phyloP scores from a whole-genome alignment of 2,797 vertebrate genomes.

The Babyrousa celebensis region DNA sequence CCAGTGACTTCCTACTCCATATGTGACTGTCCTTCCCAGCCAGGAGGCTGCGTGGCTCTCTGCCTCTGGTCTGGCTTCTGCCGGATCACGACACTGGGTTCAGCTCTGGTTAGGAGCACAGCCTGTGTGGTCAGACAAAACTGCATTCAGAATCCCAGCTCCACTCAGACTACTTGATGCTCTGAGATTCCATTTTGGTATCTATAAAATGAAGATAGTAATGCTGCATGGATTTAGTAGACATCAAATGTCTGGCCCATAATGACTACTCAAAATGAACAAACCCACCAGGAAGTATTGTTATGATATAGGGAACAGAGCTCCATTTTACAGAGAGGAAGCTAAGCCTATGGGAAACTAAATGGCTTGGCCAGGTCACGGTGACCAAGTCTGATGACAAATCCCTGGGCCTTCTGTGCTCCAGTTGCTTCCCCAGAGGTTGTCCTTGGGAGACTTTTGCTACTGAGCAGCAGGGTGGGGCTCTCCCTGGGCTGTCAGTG shows the following conservation, averaged over 20 bases:
- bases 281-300: neutral
- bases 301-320: neutral
- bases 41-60: neutral
- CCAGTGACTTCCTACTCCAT: neutral
- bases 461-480: neutral
- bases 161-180: neutral
- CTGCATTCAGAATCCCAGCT: neutral
- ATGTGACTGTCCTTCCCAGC: neutral
- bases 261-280: neutral
- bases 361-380: neutral
- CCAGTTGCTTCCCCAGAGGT: conserved; percentile 22
- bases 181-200: neutral
- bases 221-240: neutral
- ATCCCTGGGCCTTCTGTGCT: neutral
- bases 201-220: neutral
- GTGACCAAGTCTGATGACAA: neutral
- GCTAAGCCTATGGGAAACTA: neutral
- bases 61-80: neutral
- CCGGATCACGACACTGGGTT: neutral
- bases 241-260: neutral
- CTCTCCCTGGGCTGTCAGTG: neutral
- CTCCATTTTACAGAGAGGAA: neutral
- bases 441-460: neutral
- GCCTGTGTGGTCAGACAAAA: neutral
- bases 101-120: neutral